Conservation (phyloP, 2,113 vertebrate species). For the Pardalotus punctatus region DNA sequence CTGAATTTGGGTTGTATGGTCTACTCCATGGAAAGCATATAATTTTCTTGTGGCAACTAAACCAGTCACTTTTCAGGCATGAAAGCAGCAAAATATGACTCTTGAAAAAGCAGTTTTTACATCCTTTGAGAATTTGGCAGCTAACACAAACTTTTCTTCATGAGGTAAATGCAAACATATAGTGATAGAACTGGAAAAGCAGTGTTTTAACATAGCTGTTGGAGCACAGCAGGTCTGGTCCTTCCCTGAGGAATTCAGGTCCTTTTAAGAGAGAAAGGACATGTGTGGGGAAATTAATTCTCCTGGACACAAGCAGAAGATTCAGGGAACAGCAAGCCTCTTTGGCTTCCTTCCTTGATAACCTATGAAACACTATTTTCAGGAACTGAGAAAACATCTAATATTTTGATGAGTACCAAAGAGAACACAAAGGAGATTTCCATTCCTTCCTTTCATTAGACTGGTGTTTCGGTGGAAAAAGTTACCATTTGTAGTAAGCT, state of each 20-base stretch:
- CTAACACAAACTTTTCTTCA: not conserved
- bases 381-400: not conserved
- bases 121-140: not conserved
- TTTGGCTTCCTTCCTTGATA: not conserved
- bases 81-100: not conserved
- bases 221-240: no score
- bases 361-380: not conserved
- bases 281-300: not conserved
- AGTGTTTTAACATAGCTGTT: not conserved
- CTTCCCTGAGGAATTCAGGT: not conserved
- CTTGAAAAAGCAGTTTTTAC: not conserved
- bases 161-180: not conserved
- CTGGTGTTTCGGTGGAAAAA: not conserved
- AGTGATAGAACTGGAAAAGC: not conserved
- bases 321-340: not conserved
- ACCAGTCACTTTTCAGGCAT: not conserved
- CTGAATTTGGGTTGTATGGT: not conserved
- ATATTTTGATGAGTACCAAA: not conserved
- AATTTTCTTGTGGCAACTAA: not conserved
- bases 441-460: not conserved
- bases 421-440: not conserved
- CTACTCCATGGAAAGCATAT: not conserved
- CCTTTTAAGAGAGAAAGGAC: not conserved
- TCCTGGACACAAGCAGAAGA: not conserved
- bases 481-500: not conserved